phyloP scores from a whole-genome alignment of 1,140 invertebrate genomes.

The Drosophila aff. region DNA sequence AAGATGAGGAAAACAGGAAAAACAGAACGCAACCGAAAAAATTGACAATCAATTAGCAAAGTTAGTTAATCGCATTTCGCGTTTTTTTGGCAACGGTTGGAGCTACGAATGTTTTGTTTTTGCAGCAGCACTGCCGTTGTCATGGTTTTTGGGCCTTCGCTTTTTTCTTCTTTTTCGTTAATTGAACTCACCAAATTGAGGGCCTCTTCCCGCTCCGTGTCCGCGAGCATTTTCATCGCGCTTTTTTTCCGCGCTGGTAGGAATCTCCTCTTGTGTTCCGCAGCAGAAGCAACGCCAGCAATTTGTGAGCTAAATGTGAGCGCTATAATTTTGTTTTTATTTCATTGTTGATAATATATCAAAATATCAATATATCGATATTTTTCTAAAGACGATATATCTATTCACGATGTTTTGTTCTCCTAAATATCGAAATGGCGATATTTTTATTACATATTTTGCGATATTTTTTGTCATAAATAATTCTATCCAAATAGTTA shows the following conservation, averaged over 20 bases:
- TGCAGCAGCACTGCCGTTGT: conserved; percentile 27
- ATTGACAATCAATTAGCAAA: conserved; percentile 52
- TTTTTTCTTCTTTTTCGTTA: conserved; percentile 11
- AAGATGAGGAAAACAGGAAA: conserved; percentile 41
- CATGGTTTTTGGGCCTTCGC: conserved; percentile 36
- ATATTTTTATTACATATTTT: too few relatives aligned
- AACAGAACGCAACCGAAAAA: conserved; percentile 55
- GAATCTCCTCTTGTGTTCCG: conserved; percentile 65
- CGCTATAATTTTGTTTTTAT: conserved; percentile 72
- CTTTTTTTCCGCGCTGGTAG: conserved; percentile 76
- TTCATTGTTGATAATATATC: conserved; percentile 28
- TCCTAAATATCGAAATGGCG: too few relatives aligned
- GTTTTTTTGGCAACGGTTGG: conserved; percentile 28
- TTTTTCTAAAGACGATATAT: too few relatives aligned
- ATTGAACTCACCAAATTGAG: conserved; percentile 90
- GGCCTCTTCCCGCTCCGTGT: conserved; percentile 93
- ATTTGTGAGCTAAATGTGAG: conserved; percentile 62
- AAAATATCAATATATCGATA: too few relatives aligned
- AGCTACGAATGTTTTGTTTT: conserved; percentile 9
- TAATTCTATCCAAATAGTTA: too few relatives aligned
- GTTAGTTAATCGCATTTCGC: conserved; percentile 42
- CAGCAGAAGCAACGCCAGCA: conserved; percentile 63
- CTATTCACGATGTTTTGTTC: too few relatives aligned
- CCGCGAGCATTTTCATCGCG: conserved; percentile 87
- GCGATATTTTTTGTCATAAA: too few relatives aligned